Evolutionary conservation across 2,797 vertebrate species (phyloP), one percentile per base, ranked within the genome.

Genomic region (Eulemur albifrons): DNA sequence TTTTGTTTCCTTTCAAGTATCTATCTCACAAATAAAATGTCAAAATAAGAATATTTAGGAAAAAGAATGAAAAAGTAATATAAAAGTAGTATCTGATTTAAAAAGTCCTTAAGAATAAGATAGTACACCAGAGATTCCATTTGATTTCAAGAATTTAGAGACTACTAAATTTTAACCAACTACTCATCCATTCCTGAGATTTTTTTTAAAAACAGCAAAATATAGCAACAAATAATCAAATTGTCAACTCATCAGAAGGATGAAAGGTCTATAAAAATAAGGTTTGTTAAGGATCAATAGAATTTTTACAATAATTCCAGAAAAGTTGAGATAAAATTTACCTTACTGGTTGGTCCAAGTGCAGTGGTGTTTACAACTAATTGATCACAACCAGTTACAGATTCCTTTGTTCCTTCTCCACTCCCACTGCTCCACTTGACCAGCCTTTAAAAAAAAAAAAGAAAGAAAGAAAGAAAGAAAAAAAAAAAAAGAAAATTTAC

Each of bases 161-260:
- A 72, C 38, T 88, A 59, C 45, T 70, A 93, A 79, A 79, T 65
- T 92, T 88, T 96, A 97, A 88, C 38, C 38, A 90, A 81, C 3
- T 86, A n/a, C 5, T 8, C 35, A 61, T 48, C 18, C 4, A 35
- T 52, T 17, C 35, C 54, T 54, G 54, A 76, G 40, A 86, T 86
- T 57, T 57, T 52, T 54, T 54, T 57, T 54, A 35, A 82, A 18
- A 67, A 61, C 25, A 88, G 48, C 10, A 75, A 87, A 90, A 40
- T 30, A n/a, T 54, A 25, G 23, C 6, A 52, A 69, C 84, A 73
- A 87, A 92, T 54, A 85, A 67, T 65, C 15, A 92, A 70, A 50
- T 59, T 84, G 21, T 48, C 38, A 67, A 32, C 17, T 40, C 25
- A 72, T 48, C 11, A 63, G 50, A 38, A 89, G 13, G 8, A 45